Base-by-base conservation (phyloP, 2,797 vertebrate species). In the Catamblyrhynchus diadema region DNA sequence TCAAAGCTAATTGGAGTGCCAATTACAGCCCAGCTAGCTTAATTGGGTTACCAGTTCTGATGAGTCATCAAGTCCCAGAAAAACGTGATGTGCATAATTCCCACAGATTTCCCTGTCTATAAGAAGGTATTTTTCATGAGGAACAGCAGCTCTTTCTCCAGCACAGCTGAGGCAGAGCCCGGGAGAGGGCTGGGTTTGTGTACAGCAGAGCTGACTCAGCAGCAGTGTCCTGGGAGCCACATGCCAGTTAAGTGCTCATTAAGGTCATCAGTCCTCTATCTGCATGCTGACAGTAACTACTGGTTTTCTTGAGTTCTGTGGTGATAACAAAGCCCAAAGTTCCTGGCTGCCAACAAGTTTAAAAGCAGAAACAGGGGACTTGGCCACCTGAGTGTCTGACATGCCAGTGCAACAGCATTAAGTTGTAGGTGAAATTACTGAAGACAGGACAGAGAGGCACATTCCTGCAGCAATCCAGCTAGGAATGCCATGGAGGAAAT, bases 1-100 rank as follows among this genome's bases (percentile, higher is more conserved):
- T 91, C 83, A 83, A 88, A 94, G 95, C 90, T 96, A 97, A 97
- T 77, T 97, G 95, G 79, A 97, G 94, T 88, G 94, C 70, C 45
- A 30, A 88, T 90, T 94, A 91, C 44, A 96, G 92, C 93, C 83
- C 92, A 64, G 91, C 92, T 60, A 74, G 74, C 1, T 0, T 83
- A 95, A 97, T 90, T 86, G 85, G 75, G 95, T 90, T 94, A 90
- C 81, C 80, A 83, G 84, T 94, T 94, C 91, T 87, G 92, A 90
- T 41, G 56, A 96, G 90, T 70, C 73, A 51, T 81, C 95, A 94
- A 95, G 50, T 62, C 7, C 2, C 32, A 93, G 50, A 18, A 85
- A 92, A 93, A 93, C 89, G 87, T 72, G 71, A 77, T 41, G 79
- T 47, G 74, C 80, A 54, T 85, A 77, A 95, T 70, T 67, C 45